Base-by-base conservation (phyloP, 1,140 invertebrate genomes). In the Drosophila arawakana region DNA sequence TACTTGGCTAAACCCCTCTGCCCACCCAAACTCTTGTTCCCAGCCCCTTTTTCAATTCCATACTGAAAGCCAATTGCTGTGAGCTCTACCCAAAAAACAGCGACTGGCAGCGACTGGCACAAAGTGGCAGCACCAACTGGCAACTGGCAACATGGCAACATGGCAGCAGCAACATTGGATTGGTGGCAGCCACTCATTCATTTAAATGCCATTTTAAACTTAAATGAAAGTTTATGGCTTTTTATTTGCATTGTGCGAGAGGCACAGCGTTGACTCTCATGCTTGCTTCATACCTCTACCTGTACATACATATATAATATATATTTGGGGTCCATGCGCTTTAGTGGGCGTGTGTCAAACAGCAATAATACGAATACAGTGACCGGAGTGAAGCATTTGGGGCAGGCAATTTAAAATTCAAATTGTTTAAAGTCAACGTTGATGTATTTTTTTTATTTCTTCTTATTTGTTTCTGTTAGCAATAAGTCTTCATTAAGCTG, bases 161-260 rank as follows among this genome's bases (percentile, higher is more conserved):
- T 55, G 60, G 69, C 77, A 70, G 71, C 72, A 71, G 2, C 37
- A 35, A 37, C 30, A 25, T 13, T 34, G 8, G 44, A 10, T 21
- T 49, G 25, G 25, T 43, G 72, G 76, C 41, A 70, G 75, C 50
- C 73, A 88, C 88, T 91, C 88, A 91, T 91, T 91, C 88, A 91
- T 91, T 91, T 91, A 91, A 91, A 91, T 91, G 88, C 83, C 88
- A 91, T 91, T 91, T 91, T 91, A 91, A 91, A 91, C 83, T 91
- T 90, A 91, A 91, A 91, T 91, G 88, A 91, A 91, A 91, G 83
- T 91, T 91, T 91, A 91, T 91, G 88, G 88, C 78, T 88, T 79
- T 91, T 89, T 88, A 88, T 91, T 89, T 88, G 80, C 83, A 88
- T 78, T 89, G 68, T 76, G 69, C 68, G 65, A 60, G 55, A 37